Base-by-base conservation (phyloP, 2,888 invertebrate species). In the Nemoura dubitans region DNA sequence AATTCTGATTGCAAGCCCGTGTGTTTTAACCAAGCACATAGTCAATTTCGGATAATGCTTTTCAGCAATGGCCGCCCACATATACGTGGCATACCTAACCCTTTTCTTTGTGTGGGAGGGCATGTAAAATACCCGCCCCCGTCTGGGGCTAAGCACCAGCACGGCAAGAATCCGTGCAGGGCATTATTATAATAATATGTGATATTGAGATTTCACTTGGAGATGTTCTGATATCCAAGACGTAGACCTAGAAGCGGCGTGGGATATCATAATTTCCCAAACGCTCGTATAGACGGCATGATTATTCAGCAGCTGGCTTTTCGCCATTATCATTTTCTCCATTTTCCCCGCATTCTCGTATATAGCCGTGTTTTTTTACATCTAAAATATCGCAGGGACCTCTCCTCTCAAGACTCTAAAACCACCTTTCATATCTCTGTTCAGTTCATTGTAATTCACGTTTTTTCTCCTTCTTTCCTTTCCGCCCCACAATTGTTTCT, bases 291-390 rank as follows among this genome's bases (percentile, higher is more conserved):
- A 59, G 59, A 59, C 59, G 78, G 78, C 28, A 29, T 81, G 81
- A 81, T 78, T 78, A 81, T 30, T 28, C 30, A 29, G 81, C 81
- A 81, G 26, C 81, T 81, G 81, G 81, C 81, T 81, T 29, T 27
- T 29, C 81, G 30, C 81, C 30, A 81, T 81, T 30, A 29, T 81
- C 28, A 30, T 81, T 81, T 30, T 81, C 81, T 6, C 28, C 78
- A 25, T 59, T 59, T 21, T 10, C 59, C 59, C 3, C 59, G 6
- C 59, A 14, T 16, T 59, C 21, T 59, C 21, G 10, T 36, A 6
- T 36, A 36, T 36, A 36, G 36, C 36, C 36, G 36, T 36, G 36
- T 59, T 21, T 59, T 59, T 59, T 59, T 59, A 59, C 59, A 10
- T 59, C 59, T 59, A 21, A 59, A 21, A 59, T 59, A 10, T 10